Evolutionary conservation across 1,140 invertebrate genomes (phyloP).

Genomic region (Pseudomyrmex flavicornis): DNA sequence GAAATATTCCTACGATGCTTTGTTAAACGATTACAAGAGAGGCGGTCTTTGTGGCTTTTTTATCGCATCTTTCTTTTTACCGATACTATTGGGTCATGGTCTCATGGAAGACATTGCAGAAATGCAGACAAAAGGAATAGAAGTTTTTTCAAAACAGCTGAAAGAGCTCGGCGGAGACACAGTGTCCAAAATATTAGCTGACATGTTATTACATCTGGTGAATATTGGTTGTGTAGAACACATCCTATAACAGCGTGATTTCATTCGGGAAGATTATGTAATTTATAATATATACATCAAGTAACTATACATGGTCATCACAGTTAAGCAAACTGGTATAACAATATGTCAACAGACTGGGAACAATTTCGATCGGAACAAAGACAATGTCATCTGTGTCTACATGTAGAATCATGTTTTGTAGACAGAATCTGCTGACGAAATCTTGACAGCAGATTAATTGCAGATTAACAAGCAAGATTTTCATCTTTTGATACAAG

Average conservation of each 20-base stretch:
- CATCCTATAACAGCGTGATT: neutral
- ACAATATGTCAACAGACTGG: no score
- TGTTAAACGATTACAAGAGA: conserved; percentile 77
- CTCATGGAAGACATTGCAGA: neutral
- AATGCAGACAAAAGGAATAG: rapidly evolving
- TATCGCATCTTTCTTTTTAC: conserved; percentile 75
- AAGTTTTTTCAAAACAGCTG: no score
- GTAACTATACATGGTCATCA: conserved; percentile 1
- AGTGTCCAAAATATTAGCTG: conserved; percentile 66
- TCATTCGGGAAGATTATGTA: no score
- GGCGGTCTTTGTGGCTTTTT: conserved; percentile 78
- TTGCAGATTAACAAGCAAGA: no score
- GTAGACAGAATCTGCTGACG: no score
- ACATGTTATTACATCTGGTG: conserved; percentile 71
- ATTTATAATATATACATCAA: neutral
- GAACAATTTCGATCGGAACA: no score
- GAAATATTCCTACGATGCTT: conserved; percentile 73
- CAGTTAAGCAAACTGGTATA: no score
- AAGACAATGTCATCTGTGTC: no score
- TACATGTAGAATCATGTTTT: no score
- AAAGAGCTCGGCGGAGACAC: conserved; percentile 61
- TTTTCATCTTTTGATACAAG: no score
- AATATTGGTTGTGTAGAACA: conserved; percentile 70
- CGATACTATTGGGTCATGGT: conserved; percentile 59
- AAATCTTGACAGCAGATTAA: no score